Percentiles rank a stretch among this genome's conserved stretches.
Evolutionary conservation across 2,113 vertebrate genomes (phyloP).

Genomic region (Rousettus leschenaultii): DNA sequence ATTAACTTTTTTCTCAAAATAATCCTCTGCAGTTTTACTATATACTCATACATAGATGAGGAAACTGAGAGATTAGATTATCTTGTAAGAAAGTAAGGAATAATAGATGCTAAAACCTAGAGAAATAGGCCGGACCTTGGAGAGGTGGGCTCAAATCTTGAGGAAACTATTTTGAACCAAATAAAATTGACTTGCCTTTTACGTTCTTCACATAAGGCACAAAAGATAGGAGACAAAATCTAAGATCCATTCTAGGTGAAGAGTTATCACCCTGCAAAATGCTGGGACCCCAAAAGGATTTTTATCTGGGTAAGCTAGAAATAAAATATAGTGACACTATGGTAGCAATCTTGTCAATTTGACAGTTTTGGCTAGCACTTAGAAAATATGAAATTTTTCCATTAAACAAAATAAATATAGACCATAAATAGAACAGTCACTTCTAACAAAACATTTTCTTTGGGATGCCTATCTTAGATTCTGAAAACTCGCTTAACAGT

Average conservation of each 20-base stretch:
- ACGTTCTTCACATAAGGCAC: background rate
- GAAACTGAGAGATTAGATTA: background rate
- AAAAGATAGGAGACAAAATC: background rate
- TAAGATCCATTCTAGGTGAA: background rate
- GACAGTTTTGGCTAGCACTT: background rate
- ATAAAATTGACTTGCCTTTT: background rate
- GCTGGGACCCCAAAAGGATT: background rate
- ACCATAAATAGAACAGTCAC: background rate
- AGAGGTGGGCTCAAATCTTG: background rate
- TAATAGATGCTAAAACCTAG: background rate
- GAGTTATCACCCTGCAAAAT: background rate
- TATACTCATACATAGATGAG: background rate
- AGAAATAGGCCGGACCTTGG: background rate
- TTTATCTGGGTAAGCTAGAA: background rate
- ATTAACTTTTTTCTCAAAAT: background rate
- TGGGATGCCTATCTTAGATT: background rate
- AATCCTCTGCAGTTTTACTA: background rate
- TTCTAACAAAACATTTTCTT: conserved; percentile 5
- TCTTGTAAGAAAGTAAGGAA: background rate
- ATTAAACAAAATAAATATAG: background rate
- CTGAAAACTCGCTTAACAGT: background rate
- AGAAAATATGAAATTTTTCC: background rate
- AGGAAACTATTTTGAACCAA: background rate
- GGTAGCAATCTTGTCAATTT: background rate
- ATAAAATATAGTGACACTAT: background rate